These are phyloP conservation scores for Cromileptes altivelis DNA, from an alignment of 2,113 vertebrate genomes.

Conservation along the genomic window DNA sequence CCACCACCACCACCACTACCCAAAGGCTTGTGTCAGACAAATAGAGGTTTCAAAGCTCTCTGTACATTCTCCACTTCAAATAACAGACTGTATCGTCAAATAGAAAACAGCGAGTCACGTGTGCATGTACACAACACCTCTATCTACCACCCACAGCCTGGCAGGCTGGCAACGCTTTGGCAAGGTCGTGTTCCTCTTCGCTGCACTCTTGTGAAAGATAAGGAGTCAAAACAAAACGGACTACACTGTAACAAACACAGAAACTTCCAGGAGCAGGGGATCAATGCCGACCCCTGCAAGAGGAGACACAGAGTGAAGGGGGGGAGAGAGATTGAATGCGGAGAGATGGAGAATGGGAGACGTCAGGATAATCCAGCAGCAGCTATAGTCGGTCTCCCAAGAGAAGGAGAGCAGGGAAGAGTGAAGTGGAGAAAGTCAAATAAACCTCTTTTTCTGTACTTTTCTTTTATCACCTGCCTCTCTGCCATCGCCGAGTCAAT, in stretches of 20 bases:
- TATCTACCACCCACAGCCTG: conserved; percentile 62
- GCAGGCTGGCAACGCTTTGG: conserved; percentile 43
- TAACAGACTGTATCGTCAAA: conserved; percentile 27
- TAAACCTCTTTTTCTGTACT: conserved; percentile 61
- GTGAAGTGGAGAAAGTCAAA: conserved; percentile 61
- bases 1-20: background rate
- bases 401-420: conserved; percentile 38
- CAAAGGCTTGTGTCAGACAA: background rate
- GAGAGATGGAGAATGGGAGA: conserved; percentile 43
- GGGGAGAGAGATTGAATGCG: conserved; percentile 15
- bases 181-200: conserved; percentile 59
- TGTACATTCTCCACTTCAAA: background rate
- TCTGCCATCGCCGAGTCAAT: conserved; percentile 63
- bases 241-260: conserved; percentile 26
- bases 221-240: conserved; percentile 59
- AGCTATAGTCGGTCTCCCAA: conserved; percentile 36
- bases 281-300: conserved; percentile 36
- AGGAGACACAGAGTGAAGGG: background rate
- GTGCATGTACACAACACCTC: conserved; percentile 30
- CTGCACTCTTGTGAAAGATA: conserved; percentile 60
- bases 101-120: conserved; percentile 13
- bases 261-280: conserved; percentile 55
- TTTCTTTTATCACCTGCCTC: conserved; percentile 74
- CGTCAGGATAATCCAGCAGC: conserved; percentile 61
- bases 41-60: background rate